phyloP scores from a whole-genome alignment of 2,797 vertebrate genomes.

The Thamnophis elegans region DNA sequence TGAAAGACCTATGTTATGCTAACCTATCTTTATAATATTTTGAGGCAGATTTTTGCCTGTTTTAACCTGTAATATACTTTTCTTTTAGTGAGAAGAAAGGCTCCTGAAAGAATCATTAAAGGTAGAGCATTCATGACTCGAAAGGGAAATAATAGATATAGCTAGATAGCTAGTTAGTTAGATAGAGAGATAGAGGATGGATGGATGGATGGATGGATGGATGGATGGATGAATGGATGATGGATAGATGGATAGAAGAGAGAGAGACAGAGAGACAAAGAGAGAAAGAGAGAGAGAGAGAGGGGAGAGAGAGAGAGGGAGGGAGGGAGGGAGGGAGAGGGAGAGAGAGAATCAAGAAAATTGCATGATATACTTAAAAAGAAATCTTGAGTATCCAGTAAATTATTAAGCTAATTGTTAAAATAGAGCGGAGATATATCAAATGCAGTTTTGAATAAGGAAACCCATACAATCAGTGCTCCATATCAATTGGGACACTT shows the following conservation, averaged over 20 bases:
- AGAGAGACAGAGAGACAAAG: too few species aligned
- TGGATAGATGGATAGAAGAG: neutral
- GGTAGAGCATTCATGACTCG: neutral
- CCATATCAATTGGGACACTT: neutral
- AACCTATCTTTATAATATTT: neutral
- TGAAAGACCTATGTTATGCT: neutral
- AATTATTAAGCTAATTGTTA: neutral
- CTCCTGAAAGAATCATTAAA: neutral
- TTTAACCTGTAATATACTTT: neutral
- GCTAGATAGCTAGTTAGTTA: neutral
- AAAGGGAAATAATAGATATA: neutral
- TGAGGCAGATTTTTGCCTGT: neutral
- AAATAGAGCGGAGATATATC: neutral
- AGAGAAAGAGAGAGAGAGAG: rapidly evolving
- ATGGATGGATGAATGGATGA: neutral
- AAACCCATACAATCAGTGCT: neutral
- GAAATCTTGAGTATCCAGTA: neutral
- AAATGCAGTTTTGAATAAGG: neutral
- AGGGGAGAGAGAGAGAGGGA: too few species aligned
- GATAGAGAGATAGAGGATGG: too few species aligned
- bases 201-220: neutral
- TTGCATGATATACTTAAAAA: neutral
- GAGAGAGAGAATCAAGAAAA: neutral
- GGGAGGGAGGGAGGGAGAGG: neutral
- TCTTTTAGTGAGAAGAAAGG: neutral